Evolutionary conservation across 1,140 invertebrate species (phyloP), one percentile per base, ranked within the genome.

Genomic region (Arion vulgaris): DNA sequence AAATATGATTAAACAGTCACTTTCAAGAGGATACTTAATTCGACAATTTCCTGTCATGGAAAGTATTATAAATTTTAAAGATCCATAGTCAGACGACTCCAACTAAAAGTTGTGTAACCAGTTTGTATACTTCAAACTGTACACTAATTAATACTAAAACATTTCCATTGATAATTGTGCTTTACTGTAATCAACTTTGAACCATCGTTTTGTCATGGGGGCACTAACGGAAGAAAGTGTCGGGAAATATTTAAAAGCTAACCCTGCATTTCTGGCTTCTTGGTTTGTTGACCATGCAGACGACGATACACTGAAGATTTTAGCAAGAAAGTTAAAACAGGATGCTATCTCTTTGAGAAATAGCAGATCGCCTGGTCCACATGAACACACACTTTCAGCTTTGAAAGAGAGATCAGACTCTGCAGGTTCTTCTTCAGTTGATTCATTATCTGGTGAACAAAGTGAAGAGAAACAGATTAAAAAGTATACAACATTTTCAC

Each of bases 281-380:
- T 89, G 87, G 86, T 57, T 89, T 17, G 80, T 85, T 26, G 85
- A 90, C 74, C 86, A 89, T 83, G 85, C 83, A 9, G 86, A 85
- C 72, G 78, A 80, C 51, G 86, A 87, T 15, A 79, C 69, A 23
- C 32, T 84, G 15, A 77, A 85, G 28, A 28, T 26, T 2, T 73
- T 86, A 28, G 81, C 82, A 15, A 71, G 76, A 34, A 78, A 75
- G 45, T 36, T 87, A 23, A 85, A 86, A 17, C 78, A 87, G 17
- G 80, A 81, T 49, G 80, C 80, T 17, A 38, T 81, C 32, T 86
- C 66, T 80, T 69, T 77, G 82, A 66, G 62, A 45, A 80, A 83
- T 69, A 73, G 57, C 69, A 57, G 45, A 74, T 51, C 39, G 5
- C 51, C 53, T 13, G 7, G 0, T 5, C 62, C 28, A 11, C 45